Percentiles rank a stretch among this genome's conserved stretches.
Conservation (phyloP, 2,888 invertebrate species). For the Erebia ligea region DNA sequence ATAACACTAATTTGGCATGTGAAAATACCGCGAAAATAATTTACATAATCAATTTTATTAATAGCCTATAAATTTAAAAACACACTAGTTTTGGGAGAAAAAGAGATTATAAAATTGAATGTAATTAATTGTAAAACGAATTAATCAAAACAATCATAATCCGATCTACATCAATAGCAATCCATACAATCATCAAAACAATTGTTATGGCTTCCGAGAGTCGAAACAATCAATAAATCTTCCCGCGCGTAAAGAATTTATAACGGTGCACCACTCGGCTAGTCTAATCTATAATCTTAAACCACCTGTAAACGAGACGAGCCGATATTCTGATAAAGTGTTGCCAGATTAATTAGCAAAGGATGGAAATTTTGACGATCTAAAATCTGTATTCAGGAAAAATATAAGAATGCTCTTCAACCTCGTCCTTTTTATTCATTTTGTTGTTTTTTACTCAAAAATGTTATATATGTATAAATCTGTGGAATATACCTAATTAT, state of each 20-base stretch:
- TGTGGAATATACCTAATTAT: background rate
- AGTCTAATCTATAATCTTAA: constrained; percentile 49
- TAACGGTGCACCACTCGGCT: constrained; percentile 41
- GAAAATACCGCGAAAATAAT: background rate
- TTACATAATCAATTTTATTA: background rate
- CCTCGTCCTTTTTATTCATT: background rate
- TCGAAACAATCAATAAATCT: constrained; percentile 37
- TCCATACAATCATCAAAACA: constrained; percentile 18
- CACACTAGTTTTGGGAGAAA: background rate
- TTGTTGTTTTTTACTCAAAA: background rate
- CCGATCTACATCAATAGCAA: constrained; percentile 13
- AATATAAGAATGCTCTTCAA: background rate
- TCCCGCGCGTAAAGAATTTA: constrained; percentile 33
- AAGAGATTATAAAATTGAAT: constrained; percentile 1
- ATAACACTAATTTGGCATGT: constrained; percentile 2
- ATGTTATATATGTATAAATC: background rate
- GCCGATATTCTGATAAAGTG: constrained; percentile 46
- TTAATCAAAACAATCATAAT: constrained; percentile 14
- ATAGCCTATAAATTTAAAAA: background rate
- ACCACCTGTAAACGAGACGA: constrained; percentile 47
- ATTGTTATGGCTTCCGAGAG: constrained; percentile 23
- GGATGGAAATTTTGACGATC: background rate
- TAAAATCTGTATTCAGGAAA: background rate
- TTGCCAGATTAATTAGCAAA: background rate
- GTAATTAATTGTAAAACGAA: background rate